Base-by-base conservation (phyloP, 2,888 invertebrate genomes). In the Eupithecia dodoneata region DNA sequence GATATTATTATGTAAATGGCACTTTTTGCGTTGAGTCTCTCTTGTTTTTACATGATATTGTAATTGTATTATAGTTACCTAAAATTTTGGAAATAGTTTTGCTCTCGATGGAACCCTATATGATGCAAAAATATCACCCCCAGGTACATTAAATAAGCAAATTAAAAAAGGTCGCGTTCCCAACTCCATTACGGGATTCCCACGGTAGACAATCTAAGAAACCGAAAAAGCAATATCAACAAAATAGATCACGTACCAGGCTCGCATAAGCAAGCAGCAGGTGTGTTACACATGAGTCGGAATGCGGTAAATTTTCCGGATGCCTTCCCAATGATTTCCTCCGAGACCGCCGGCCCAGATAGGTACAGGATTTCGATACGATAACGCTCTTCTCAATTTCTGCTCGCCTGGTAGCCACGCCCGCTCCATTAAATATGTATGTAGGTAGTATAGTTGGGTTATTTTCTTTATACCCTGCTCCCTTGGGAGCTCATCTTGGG, bases 281-380 rank as follows among this genome's bases (percentile, higher is more conserved):
- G 94, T 93, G 93, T 93, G 93, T 92, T 91, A 90, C 90, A 91
- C 91, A 89, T 91, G 90, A 93, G 90, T 88, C 88, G 91, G 93
- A 93, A 93, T 93, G 92, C 93, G 95, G 95, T 95, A 95, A 96
- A 96, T 96, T 96, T 95, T 95, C 95, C 95, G 96, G 96, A 96
- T 96, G 96, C 96, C 96, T 96, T 96, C 96, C 96, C 96, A 96
- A 96, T 97, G 97, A 97, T 97, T 97, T 97, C 97, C 97, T 97
- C 95, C 91, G 97, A 97, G 97, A 97, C 96, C 93, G 91, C 91
- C 93, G 92, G 91, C 92, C 94, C 92, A 93, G 95, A 95, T 95
- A 93, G 95, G 95, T 95, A 94, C 93, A 90, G 93, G 94, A 94
- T 94, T 94, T 93, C 94, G 93, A 94, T 94, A 94, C 93, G 95